A percentile compares a stretch with the other conserved stretches of the same genome.
phyloP scores from a whole-genome alignment of 2,113 vertebrate species.

The Emydura subglobosa region DNA sequence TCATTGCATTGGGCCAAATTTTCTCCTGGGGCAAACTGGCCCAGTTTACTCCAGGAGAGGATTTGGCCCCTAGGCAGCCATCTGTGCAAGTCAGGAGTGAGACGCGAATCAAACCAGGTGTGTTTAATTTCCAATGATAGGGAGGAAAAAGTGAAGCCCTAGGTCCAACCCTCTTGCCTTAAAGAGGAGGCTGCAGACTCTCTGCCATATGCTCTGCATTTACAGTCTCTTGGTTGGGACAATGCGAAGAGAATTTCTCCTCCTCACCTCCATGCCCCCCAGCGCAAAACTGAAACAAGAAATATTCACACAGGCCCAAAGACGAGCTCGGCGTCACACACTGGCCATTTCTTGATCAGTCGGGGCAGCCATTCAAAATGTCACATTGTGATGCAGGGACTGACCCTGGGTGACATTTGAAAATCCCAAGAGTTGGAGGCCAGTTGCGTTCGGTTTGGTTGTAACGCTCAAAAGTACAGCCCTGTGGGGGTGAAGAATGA shows the following conservation, averaged over 20 bases:
- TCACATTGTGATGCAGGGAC: not conserved
- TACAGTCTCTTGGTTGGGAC: not conserved
- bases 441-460: not conserved
- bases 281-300: not conserved
- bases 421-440: not conserved
- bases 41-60: not conserved
- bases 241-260: not conserved
- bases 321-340: not conserved
- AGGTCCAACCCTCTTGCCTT: not conserved
- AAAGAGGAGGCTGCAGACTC: not conserved
- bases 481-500: not conserved
- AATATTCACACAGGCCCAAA: not conserved
- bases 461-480: fast-evolving
- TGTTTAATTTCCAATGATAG: not conserved
- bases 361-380: not conserved
- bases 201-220: not conserved
- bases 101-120: conserved; percentile 9
- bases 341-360: not conserved
- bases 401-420: not conserved
- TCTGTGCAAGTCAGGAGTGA: not conserved
- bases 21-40: not conserved
- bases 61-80: not conserved
- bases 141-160: too few relatives aligned
- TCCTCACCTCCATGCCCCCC: not conserved
- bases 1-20: not conserved